A percentile compares a stretch with the other conserved stretches of the same genome.
phyloP scores from a whole-genome alignment of 2,113 vertebrate species.

The Lycaon pictus region DNA sequence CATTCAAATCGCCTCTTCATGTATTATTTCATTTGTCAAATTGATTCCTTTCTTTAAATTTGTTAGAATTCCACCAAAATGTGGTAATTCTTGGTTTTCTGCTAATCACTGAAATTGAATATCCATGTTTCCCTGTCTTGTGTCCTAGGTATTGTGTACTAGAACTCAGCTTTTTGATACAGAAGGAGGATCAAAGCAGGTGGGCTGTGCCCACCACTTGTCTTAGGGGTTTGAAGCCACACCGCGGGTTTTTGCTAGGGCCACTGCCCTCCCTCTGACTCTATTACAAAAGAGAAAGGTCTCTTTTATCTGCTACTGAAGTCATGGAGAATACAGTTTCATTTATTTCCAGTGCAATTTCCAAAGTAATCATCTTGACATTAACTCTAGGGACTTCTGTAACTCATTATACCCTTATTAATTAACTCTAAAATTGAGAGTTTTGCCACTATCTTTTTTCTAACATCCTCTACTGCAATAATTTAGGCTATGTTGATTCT shows the following conservation, averaged over 20 bases:
- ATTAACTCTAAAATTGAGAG: not conserved
- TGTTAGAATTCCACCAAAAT: not conserved
- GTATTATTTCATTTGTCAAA: not conserved
- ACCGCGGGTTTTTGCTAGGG: not conserved
- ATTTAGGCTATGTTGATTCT: not conserved
- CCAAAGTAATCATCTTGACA: not conserved
- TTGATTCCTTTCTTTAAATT: not conserved
- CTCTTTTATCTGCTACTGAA: not conserved
- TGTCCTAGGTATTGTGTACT: not conserved
- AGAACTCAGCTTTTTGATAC: not conserved
- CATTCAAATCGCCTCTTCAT: not conserved
- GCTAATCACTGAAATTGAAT: not conserved
- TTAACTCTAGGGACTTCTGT: not conserved
- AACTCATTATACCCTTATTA: not conserved
- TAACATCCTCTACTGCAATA: not conserved
- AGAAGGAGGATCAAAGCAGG: not conserved
- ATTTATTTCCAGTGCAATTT: slow-evolving; percentile 19
- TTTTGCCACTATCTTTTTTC: not conserved
- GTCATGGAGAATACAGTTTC: not conserved
- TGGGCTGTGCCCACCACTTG: not conserved
- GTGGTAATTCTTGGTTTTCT: not conserved
- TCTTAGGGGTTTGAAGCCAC: not conserved
- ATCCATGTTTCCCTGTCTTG: not conserved
- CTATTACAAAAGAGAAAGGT: not conserved
- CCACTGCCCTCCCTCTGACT: not conserved